A percentile compares a stretch with the other conserved stretches of the same genome.
phyloP scores from a whole-genome alignment of 2,888 invertebrate species.

The Geophilus truncorum region DNA sequence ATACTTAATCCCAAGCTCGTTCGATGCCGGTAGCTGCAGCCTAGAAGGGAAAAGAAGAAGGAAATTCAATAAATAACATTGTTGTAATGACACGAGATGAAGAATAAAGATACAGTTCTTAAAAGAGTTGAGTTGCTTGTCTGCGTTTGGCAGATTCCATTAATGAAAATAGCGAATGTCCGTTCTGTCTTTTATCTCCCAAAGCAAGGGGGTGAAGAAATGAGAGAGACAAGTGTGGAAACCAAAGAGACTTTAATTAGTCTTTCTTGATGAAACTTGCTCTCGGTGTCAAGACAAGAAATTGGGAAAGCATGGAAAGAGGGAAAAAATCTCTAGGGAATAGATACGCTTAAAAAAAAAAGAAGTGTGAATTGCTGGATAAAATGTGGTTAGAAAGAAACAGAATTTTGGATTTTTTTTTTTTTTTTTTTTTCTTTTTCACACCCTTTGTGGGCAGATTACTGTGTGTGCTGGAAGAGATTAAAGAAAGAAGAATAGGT shows the following conservation, averaged over 20 bases:
- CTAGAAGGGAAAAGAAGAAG: too few species aligned
- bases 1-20: too few species aligned
- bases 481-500: neutral
- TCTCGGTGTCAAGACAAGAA: neutral
- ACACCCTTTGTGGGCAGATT: too few species aligned
- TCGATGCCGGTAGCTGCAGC: too few species aligned
- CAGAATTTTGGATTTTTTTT: neutral
- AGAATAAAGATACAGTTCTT: neutral
- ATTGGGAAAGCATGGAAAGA: neutral
- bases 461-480: neutral
- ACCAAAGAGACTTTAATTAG: neutral
- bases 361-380: neutral
- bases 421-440: neutral
- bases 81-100: neutral
- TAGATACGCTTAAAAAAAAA: neutral
- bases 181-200: neutral
- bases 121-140: neutral
- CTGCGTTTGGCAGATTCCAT: neutral
- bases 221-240: neutral
- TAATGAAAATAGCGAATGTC: neutral
- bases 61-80: neutral
- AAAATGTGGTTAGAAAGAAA: neutral
- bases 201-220: neutral
- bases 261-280: conserved; percentile 4
- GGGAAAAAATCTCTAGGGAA: neutral